Evolutionary conservation across 2,113 vertebrate genomes (phyloP).

Genomic region (Coregonus clupeaformis): DNA sequence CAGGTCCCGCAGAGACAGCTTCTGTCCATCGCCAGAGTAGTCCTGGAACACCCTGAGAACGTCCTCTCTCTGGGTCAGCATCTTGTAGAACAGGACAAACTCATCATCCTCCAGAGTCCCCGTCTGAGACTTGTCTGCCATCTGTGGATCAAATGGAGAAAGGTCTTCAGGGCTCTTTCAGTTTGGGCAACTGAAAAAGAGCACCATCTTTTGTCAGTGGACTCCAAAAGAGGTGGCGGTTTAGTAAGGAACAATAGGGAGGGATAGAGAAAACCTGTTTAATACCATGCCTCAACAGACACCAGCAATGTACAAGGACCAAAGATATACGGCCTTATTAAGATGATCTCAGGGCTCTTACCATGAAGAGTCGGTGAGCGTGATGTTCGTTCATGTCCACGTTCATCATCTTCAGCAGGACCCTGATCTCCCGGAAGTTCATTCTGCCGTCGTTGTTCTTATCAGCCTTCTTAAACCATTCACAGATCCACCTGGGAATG

Average conservation of each 20-base stretch:
- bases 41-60: slow-evolving; percentile 82
- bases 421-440: slow-evolving; percentile 88
- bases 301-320: no score
- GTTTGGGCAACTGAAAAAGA: no score
- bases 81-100: slow-evolving; percentile 94
- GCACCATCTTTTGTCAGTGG: no score
- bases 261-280: no score
- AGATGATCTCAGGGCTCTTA: slow-evolving; percentile 39
- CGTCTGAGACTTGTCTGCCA: slow-evolving; percentile 85
- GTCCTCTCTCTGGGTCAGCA: slow-evolving; percentile 86
- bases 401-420: slow-evolving; percentile 92
- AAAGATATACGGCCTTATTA: no score
- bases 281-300: no score
- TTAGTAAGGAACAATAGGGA: background rate
- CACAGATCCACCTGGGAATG: slow-evolving; percentile 83
- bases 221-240: background rate
- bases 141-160: slow-evolving; percentile 61
- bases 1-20: slow-evolving; percentile 81
- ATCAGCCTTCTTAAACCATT: slow-evolving; percentile 94
- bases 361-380: slow-evolving; percentile 85
- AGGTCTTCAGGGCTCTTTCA: background rate
- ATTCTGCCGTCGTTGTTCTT: slow-evolving; percentile 91
- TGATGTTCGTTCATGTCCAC: slow-evolving; percentile 92
- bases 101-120: slow-evolving; percentile 87
- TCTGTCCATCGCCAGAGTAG: slow-evolving; percentile 86